These are phyloP conservation scores for Chamaetylas fuelleborni DNA, from an alignment of 2,113 vertebrate genomes.

Conservation along the genomic window DNA sequence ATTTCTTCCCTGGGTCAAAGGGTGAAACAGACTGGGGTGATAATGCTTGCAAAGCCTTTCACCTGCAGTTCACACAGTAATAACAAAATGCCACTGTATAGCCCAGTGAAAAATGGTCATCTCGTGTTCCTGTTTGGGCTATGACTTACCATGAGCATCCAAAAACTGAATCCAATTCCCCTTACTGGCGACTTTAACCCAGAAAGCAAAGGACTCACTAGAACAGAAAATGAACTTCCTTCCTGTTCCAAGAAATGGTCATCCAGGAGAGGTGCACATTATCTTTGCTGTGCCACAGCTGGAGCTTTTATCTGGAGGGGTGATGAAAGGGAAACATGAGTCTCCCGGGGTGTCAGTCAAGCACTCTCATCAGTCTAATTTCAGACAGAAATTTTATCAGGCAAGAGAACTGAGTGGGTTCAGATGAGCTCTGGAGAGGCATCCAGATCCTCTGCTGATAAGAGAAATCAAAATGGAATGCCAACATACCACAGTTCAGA, in stretches of 20 bases:
- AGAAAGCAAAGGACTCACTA: not conserved
- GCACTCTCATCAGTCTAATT: slow-evolving; percentile 14
- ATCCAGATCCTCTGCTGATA: slow-evolving; percentile 10
- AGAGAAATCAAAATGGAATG: not conserved
- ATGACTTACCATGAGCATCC: not conserved
- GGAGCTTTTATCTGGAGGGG: not conserved
- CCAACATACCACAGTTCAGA: not conserved
- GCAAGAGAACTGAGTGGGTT: slow-evolving; percentile 12
- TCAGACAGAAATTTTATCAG: not conserved
- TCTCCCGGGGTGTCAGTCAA: not conserved
- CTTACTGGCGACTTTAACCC: not conserved
- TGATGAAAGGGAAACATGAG: not conserved
- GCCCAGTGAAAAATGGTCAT: not conserved
- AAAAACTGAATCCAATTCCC: not conserved
- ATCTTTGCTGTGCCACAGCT: not conserved
- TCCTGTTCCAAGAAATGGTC: not conserved
- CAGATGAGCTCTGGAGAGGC: slow-evolving; percentile 16
- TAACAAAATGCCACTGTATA: not conserved
- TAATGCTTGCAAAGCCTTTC: not conserved
- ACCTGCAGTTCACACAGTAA: not conserved
- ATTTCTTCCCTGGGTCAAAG: not conserved
- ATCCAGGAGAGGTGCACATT: not conserved
- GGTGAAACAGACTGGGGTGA: not conserved
- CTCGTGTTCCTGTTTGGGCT: not conserved
- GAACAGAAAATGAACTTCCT: not conserved